Conservation (phyloP, 2,797 vertebrate species). For the Epinephelus awoara region DNA sequence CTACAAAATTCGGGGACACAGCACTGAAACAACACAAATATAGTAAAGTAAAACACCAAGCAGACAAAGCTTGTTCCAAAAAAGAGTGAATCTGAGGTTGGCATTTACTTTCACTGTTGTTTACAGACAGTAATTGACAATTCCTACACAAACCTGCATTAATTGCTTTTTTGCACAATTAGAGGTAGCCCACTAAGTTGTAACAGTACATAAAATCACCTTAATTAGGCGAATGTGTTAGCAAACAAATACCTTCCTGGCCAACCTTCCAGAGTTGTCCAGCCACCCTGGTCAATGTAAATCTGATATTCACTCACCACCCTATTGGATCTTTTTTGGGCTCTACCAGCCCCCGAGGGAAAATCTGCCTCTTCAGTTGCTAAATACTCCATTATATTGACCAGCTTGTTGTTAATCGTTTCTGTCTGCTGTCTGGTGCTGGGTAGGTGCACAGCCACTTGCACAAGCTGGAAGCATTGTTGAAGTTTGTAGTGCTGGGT, state of each 20-base stretch:
- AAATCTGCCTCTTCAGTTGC: neutral
- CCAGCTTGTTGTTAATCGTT: slow-evolving; percentile 2
- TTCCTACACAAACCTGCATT: neutral
- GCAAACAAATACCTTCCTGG: neutral
- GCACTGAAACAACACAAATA: too few species aligned
- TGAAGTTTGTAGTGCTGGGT: neutral
- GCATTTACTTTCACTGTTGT: too few species aligned
- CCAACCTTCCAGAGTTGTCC: neutral
- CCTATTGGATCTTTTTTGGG: neutral
- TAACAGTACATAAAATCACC: neutral
- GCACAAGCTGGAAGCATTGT: slow-evolving; percentile 4
- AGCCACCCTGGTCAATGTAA: neutral
- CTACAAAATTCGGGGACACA: too few species aligned
- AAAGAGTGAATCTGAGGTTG: too few species aligned
- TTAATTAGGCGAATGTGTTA: neutral
- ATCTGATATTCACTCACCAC: neutral
- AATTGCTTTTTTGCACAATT: neutral
- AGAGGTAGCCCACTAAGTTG: neutral
- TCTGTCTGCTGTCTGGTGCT: slow-evolving; percentile 15
- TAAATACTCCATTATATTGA: slow-evolving; percentile 10
- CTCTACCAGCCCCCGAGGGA: neutral
- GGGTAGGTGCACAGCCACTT: neutral
- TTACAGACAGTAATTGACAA: too few species aligned
- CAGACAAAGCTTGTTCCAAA: too few species aligned
- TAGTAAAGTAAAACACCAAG: too few species aligned